Conservation (phyloP, 2,113 vertebrate genomes). For the Prionailurus bengalensis region DNA sequence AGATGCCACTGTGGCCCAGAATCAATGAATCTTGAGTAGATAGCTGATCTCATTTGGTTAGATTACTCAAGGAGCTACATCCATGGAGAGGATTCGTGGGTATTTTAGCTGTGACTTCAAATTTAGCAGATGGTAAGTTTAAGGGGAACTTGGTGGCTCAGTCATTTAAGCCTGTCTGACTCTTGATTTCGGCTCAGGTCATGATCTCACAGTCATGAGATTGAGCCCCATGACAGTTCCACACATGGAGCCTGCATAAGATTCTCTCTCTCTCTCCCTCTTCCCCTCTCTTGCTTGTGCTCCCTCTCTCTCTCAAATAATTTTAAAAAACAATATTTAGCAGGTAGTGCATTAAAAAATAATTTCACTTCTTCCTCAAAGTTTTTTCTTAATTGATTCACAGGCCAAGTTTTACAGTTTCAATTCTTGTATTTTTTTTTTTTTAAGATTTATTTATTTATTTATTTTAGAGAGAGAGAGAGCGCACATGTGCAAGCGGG, state of each 20-base stretch:
- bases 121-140: neutral
- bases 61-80: neutral
- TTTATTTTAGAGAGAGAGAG: too few species aligned
- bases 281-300: too few species aligned
- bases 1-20: neutral
- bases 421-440: neutral
- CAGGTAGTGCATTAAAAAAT: neutral
- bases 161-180: too few species aligned
- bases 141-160: neutral
- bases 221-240: too few species aligned
- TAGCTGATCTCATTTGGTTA: neutral
- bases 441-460: too few species aligned
- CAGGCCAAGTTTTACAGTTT: neutral
- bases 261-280: too few species aligned
- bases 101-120: slow-evolving; percentile 20
- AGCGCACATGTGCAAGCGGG: too few species aligned
- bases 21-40: neutral
- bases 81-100: neutral
- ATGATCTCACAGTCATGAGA: too few species aligned
- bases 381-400: neutral
- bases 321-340: neutral
- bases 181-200: too few species aligned
- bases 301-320: too few species aligned
- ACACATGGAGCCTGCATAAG: too few species aligned
- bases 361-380: neutral